phyloP scores from a whole-genome alignment of 2,113 vertebrate genomes.

The Oenanthe oenanthe region DNA sequence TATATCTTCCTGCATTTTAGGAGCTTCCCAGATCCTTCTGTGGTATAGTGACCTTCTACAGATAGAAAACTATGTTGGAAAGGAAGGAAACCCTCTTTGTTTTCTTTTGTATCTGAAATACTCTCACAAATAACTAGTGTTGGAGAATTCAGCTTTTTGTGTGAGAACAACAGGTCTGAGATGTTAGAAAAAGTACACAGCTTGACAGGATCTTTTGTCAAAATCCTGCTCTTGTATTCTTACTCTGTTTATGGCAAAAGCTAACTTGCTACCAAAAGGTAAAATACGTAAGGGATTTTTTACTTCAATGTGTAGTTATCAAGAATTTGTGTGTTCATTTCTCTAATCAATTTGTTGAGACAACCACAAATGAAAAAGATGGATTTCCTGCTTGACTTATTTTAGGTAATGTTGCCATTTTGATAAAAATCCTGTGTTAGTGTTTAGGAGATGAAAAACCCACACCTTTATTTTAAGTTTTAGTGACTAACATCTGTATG shows the following conservation, averaged over 20 bases:
- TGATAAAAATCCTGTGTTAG: neutral
- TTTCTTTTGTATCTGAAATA: constrained; percentile 9
- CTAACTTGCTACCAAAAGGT: neutral
- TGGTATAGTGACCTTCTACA: neutral
- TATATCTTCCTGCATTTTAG: neutral
- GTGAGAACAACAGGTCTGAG: constrained; percentile 36
- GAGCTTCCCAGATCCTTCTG: neutral
- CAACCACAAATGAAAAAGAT: neutral
- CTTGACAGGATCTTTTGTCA: constrained; percentile 10
- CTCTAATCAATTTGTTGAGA: neutral
- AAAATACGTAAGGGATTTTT: neutral
- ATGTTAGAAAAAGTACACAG: neutral
- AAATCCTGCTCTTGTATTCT: neutral
- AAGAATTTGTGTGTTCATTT: neutral
- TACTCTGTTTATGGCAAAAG: neutral
- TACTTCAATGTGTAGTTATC: neutral
- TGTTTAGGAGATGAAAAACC: neutral
- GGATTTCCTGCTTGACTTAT: neutral
- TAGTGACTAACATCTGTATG: constrained; percentile 25
- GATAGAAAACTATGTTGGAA: neutral
- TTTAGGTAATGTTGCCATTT: constrained; percentile 25
- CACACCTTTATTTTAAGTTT: neutral
- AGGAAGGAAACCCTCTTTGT: neutral
- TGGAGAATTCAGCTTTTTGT: neutral
- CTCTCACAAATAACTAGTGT: neutral